A percentile compares a stretch with the other conserved stretches of the same genome.
Evolutionary conservation across 2,797 vertebrate genomes (phyloP).

Genomic region (Phoxinus dragarum): DNA sequence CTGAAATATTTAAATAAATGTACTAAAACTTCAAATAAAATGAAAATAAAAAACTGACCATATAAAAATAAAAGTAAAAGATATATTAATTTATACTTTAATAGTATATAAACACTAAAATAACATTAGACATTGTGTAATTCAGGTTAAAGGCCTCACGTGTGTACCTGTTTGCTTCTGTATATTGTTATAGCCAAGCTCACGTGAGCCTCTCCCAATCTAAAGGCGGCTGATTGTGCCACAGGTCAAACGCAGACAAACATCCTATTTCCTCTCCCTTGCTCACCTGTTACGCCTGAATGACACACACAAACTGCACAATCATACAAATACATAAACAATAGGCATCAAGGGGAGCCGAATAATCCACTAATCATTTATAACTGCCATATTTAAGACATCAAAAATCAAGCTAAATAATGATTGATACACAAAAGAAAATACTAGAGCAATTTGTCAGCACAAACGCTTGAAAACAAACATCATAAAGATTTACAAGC

Average conservation of each 20-base stretch:
- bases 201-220: conserved; percentile 51
- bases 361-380: neutral
- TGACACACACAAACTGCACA: conserved; percentile 7
- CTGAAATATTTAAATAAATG: neutral
- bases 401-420: neutral
- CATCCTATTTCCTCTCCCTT: conserved; percentile 38
- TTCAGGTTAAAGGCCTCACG: conserved; percentile 11
- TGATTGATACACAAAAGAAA: neutral
- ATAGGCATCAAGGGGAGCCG: neutral
- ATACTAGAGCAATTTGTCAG: neutral
- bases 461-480: neutral
- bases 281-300: conserved; percentile 27
- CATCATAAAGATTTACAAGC: conserved; percentile 7
- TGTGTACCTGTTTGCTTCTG: conserved; percentile 20
- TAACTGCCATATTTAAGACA: neutral
- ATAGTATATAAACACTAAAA: neutral
- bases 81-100: neutral
- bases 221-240: conserved; percentile 39
- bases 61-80: neutral
- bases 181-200: conserved; percentile 10
- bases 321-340: neutral
- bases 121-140: neutral
- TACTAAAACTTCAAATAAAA: neutral
- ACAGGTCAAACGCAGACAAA: conserved; percentile 50
- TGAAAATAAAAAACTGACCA: neutral